Evolutionary conservation across 2,888 invertebrate genomes (phyloP), one percentile per base, ranked within the genome.

Genomic region (Nowickia ferox): DNA sequence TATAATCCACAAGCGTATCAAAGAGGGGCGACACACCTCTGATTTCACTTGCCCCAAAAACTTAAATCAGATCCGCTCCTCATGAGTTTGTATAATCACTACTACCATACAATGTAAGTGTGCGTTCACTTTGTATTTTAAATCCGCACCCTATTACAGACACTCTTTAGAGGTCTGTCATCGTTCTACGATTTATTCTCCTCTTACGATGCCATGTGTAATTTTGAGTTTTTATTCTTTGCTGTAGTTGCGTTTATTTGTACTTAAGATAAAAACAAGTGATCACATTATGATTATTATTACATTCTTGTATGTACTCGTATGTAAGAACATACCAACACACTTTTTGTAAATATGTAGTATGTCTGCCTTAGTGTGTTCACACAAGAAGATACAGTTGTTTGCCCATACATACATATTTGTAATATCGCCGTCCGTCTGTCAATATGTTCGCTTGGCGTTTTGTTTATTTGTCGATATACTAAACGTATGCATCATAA

Each of bases 271-370:
- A 80, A 66, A 80, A 59, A 57, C 80, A 74, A 80, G 80, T 74
- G 80, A 74, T 80, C 80, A 80, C 66, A 66, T 74, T 80, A 80
- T 74, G 72, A 80, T 74, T 80, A 74, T 66, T 72, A 69, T 59
- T 59, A 51, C 68, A 59, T 79, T 63, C 59, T 68, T 69, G 22
- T 30, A 15, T 38, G 11, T 38, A 40, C 13, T n/a, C 2, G n/a
- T 15, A 10, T 61, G 53, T 53, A 30, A 30, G 6, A 30, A 48
- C n/a, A 66, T 65, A 15, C 46, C 22, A 30, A 22, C 46, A 30
- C 5, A 46, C 65, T 30, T 40, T 38, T 30, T 30, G 30, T 30
- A 30, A 30, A 30, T 30, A 30, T 30, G 30, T 30, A 30, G 0
- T 1, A 30, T 30, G 30, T 30, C 30, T 19, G 19, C 15, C 5